Evolutionary conservation across 2,113 vertebrate species (phyloP), one percentile per base, ranked within the genome.

Genomic region (Brachyhypopomus gauderio): DNA sequence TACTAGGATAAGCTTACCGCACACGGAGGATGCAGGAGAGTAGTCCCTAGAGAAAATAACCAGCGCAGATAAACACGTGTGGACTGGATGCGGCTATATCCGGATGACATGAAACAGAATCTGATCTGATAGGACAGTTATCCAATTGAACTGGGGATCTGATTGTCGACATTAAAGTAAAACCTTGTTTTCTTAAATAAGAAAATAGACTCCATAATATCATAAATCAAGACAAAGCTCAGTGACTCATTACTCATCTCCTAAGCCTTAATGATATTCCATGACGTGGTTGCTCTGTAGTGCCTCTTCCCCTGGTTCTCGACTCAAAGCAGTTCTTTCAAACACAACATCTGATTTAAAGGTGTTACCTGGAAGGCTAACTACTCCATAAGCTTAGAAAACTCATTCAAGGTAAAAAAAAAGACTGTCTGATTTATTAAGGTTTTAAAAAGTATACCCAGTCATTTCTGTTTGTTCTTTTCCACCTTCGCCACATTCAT

Each of bases 371-470:
- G 36, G 5, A 14, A 67, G 30, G 17, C 30, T 67, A 9, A 3
- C 7, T 41, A 41, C n/a, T 36, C 34, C 7, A 67, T 70, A 41
- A 3, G 20, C 22, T 41, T 4, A 8, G 5, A 20, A n/a, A 67
- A 2, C 27, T 52, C 12, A 12, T 14, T 12, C 12, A 52, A 30
- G 30, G 30, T 30, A 52, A 11, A 14, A 52, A 41, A 41, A 52
- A 52, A 52, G 9, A 52, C 14, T 1, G 12, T 41, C 17, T 62
- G 8, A 25, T 76, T 25, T 76, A 76, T 76, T 76, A 76, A 76
- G 38, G 36, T 45, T 52, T 30, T 14, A 52, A 41, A 52, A 52
- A 3, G 1, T 52, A 52, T 52, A 45, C 45, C 36, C 59, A 60
- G 59, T 59, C 36, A 75, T 56, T 38, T 75, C 60, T 58, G 12